Evolutionary conservation across 92 coral and sea anemone genomes (phyloP).

Genomic region (Parazoanthus darwini): DNA sequence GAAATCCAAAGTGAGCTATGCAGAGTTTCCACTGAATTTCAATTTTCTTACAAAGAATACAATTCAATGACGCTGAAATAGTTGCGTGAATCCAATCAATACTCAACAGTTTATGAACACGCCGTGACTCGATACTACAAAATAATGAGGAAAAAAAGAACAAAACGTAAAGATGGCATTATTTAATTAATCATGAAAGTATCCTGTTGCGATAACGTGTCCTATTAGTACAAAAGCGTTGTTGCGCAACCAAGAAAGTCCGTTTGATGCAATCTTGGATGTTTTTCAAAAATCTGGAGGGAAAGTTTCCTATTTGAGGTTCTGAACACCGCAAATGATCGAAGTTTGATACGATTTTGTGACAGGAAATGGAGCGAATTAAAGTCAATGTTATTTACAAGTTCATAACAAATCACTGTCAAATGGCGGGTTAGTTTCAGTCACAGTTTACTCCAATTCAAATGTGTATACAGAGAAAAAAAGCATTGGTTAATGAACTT

Average conservation of each 20-base stretch:
- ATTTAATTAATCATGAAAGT: neutral
- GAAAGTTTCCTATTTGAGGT: neutral
- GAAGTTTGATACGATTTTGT: neutral
- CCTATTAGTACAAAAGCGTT: neutral
- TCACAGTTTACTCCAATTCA: too few species aligned
- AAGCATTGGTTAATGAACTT: neutral
- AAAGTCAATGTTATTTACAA: too few species aligned
- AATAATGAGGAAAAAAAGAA: neutral
- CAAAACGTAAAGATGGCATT: neutral
- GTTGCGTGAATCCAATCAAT: neutral
- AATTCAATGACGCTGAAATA: neutral
- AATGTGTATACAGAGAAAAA: too few species aligned
- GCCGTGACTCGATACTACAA: neutral
- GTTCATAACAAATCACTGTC: neutral
- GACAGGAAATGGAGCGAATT: neutral
- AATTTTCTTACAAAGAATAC: neutral
- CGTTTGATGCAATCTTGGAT: neutral
- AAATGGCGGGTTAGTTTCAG: neutral
- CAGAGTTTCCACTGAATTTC: neutral
- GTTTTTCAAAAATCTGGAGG: neutral
- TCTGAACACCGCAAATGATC: neutral
- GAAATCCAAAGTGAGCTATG: neutral
- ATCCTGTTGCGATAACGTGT: conserved; percentile 10
- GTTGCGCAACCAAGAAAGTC: too few species aligned
- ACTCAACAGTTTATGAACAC: neutral